Conservation (phyloP, 2,888 invertebrate species). For the Cryptops parisi region DNA sequence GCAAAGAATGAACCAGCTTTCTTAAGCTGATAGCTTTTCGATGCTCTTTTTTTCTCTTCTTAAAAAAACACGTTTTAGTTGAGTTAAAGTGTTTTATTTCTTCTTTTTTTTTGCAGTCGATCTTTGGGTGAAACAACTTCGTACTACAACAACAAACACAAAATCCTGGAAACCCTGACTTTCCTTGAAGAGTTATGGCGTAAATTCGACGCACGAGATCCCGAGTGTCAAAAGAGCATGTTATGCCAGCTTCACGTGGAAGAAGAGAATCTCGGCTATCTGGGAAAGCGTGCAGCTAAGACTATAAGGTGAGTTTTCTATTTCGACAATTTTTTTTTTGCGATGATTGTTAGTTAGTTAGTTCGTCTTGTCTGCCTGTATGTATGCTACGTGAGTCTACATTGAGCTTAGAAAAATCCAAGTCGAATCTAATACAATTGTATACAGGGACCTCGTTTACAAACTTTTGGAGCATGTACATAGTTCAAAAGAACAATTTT, state of each 20-base stretch:
- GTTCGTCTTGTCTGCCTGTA: too few species aligned
- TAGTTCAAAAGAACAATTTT: too few species aligned
- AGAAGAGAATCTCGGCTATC: conserved; percentile 8
- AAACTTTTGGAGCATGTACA: too few species aligned
- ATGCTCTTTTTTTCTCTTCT: too few species aligned
- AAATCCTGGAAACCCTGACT: conserved; percentile 8
- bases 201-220: conserved; percentile 10
- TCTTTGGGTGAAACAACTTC: conserved; percentile 9
- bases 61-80: too few species aligned
- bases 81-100: too few species aligned
- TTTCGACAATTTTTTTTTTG: too few species aligned
- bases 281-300: conserved; percentile 9
- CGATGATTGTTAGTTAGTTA: too few species aligned
- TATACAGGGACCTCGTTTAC: too few species aligned
- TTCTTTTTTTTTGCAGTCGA: too few species aligned
- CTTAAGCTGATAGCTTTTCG: too few species aligned
- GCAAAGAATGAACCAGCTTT: too few species aligned
- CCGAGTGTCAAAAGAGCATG: conserved; percentile 10
- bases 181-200: conserved; percentile 12
- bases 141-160: conserved; percentile 10
- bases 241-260: conserved; percentile 9
- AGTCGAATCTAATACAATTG: not conserved
- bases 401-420: not conserved
- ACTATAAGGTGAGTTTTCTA: conserved; percentile 11
- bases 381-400: not conserved